A percentile compares a stretch with the other conserved stretches of the same genome.
Conservation (phyloP, 2,888 invertebrate species). For the Ennomos quercinarius region DNA sequence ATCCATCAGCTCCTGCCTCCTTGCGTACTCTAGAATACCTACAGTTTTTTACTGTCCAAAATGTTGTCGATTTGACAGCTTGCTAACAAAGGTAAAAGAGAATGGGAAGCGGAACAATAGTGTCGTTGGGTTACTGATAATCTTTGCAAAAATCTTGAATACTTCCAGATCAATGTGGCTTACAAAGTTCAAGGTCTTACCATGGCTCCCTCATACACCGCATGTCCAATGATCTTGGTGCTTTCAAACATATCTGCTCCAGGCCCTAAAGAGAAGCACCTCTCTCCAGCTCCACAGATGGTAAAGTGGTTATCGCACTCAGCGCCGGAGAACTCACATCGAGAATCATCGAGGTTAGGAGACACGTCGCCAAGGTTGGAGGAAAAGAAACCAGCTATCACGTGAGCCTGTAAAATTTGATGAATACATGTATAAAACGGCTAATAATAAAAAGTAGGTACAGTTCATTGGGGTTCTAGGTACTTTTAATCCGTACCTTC, state of each 20-base stretch:
- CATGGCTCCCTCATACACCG: slow-evolving; percentile 88
- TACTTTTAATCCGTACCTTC: slow-evolving; percentile 52
- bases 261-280: slow-evolving; percentile 92
- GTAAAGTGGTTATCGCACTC: slow-evolving; percentile 89
- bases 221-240: slow-evolving; percentile 90
- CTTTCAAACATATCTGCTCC: slow-evolving; percentile 94
- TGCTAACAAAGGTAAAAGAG: no score
- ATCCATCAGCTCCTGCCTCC: no score
- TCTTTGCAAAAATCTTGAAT: no score
- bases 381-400: slow-evolving; percentile 93
- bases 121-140: no score
- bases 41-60: no score
- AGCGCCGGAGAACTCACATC: slow-evolving; percentile 89
- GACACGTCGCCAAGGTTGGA: slow-evolving; percentile 93
- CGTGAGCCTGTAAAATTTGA: slow-evolving; percentile 50
- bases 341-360: slow-evolving; percentile 90
- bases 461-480: no score
- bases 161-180: not conserved
- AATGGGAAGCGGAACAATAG: no score
- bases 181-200: slow-evolving; percentile 43
- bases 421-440: no score
- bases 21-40: no score
- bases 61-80: no score
- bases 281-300: slow-evolving; percentile 85
- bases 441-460: no score